Conservation (phyloP, 1,140 invertebrate species). For the Caenorhabditis inopinata region DNA sequence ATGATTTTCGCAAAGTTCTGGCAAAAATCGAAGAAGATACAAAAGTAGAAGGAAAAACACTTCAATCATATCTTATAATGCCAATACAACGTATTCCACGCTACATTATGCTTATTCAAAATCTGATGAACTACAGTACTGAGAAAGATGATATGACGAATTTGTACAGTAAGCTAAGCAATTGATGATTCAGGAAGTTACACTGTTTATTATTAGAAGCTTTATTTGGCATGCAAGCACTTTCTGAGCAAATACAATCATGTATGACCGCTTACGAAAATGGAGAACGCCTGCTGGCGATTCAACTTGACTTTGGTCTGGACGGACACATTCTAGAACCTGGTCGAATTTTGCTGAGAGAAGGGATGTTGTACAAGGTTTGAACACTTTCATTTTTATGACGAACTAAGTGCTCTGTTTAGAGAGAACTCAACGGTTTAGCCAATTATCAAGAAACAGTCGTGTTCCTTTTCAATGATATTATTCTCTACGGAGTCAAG, state of each 20-base stretch:
- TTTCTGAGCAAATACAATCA: conserved; percentile 28
- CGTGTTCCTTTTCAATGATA: conserved; percentile 39
- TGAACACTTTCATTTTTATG: not conserved
- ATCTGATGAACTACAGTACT: not conserved
- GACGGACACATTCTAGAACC: conserved; percentile 6
- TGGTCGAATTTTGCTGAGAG: conserved; percentile 23
- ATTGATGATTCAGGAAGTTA: too few relatives aligned
- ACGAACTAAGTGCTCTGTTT: not conserved
- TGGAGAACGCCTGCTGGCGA: not conserved
- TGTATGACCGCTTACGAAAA: conserved; percentile 37
- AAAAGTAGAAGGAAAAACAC: not conserved
- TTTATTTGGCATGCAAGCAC: not conserved
- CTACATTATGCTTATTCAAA: conserved; percentile 26
- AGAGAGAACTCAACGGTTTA: not conserved
- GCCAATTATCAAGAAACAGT: conserved; percentile 16
- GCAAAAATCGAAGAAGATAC: not conserved
- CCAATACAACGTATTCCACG: conserved; percentile 40
- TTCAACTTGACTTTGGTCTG: conserved; percentile 15
- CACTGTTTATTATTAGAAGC: conserved; percentile 38
- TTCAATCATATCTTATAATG: conserved; percentile 31
- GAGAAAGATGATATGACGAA: not conserved
- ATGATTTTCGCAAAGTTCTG: conserved; percentile 15
- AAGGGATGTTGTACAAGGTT: conserved; percentile 40
- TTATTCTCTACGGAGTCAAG: conserved; percentile 30
- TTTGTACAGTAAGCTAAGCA: not conserved